Base-by-base conservation (phyloP, 2,113 vertebrate species). In the Atractosteus spatula region DNA sequence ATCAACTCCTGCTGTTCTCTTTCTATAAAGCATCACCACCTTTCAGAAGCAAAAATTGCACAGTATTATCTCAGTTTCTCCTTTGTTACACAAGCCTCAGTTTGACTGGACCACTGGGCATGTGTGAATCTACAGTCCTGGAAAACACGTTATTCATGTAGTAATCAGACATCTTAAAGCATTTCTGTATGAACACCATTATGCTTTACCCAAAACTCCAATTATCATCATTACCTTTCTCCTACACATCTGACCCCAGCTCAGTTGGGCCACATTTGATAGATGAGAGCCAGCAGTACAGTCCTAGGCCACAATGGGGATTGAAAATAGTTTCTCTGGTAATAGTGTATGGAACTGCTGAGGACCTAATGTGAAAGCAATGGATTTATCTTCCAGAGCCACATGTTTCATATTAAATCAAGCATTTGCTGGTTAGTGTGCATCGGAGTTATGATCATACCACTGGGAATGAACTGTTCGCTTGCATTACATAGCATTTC, bases 401-500 rank as follows among this genome's bases (percentile, higher is more conserved):
- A 66, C 71, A 66, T 72, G 71, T 51, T 72, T 66, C 44, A 14
- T 12, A 42, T 72, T 72, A 72, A 54, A 6, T 41, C 41, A 47
- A 47, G 42, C 41, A 63, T 54, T 72, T n/a, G 51, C 71, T 42
- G 71, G 51, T 66, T 56, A 54, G 41, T 57, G 64, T 14, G 55
- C 47, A 66, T 29, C 41, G 55, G 55, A 72, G 70, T 47, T 55
- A 61, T 71, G 70, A 66, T 62, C 62, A 11, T 41, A 8, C 71
- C 63, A 45, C 51, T 12, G 71, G 63, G 71, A 67, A 17, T 55
- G 14, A 7, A 8, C 45, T 72, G 71, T 43, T 55, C 55, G 13
- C 71, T 72, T 66, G 51, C 63, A 45, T 72, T 72, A 72, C 71
- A 72, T 14, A n/a, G 63, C 63, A 72, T 66, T 72, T 72, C 63